Base-by-base conservation (phyloP, 2,888 invertebrate species). In the Pilophorus perplexus region DNA sequence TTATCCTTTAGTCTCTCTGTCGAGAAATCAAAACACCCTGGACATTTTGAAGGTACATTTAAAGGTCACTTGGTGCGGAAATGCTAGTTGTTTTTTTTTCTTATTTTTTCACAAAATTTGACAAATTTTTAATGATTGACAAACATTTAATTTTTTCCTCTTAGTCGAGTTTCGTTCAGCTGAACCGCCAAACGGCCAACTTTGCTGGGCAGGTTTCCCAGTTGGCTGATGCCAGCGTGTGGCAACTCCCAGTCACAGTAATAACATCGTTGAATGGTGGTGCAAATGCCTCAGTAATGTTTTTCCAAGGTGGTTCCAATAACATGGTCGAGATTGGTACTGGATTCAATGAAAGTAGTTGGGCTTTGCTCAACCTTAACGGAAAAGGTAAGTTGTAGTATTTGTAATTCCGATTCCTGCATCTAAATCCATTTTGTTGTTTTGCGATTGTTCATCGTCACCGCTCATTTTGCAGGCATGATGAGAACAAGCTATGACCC, bases 321-420 rank as follows among this genome's bases (percentile, higher is more conserved):
- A 5, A 16, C 27, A 23, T 28, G 27, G 12, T n/a, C 27, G 5
- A 4, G 1, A n/a, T 62, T 18, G n/a, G 25, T 1, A 48, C 46
- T 5, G n/a, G 46, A 5, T 62, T n/a, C 37, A 18, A 23, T 23
- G n/a, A 5, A 2, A 48, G 33, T 16, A 38, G 37, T 1, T 66
- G 44, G 37, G 46, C 44, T 14, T 4, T 66, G 10, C 23, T 66
- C 12, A 28, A 66, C 22, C 5, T 66, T 10, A 52, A 66, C 27
- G 66, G 66, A n/a, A 44, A 57, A 57, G 57, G 66, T 66, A 22
- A 14, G 38, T 40, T 33, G n/a, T n/a, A n/a, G n/a, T n/a, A n/a
- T n/a, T n/a, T n/a, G n/a, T n/a, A n/a, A n/a, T n/a, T n/a, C n/a
- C n/a, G n/a, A n/a, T n/a, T n/a, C n/a, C n/a, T n/a, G n/a, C n/a